These are phyloP conservation scores for Ciconia nigra DNA, from an alignment of 2,797 vertebrate genomes.

Conservation along the genomic window DNA sequence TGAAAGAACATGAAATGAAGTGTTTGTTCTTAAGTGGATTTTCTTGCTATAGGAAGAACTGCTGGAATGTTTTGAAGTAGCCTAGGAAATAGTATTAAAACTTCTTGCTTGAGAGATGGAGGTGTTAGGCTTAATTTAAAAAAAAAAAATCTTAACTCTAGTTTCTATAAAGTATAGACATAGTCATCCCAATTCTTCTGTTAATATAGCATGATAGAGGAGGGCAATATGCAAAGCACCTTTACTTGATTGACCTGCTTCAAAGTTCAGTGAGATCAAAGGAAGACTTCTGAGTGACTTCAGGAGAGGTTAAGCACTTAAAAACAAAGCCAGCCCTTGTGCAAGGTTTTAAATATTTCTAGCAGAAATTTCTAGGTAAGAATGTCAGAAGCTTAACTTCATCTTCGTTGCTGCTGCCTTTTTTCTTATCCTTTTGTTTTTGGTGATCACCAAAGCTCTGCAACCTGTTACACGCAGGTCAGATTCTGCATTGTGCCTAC, in stretches of 20 bases:
- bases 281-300: neutral
- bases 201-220: neutral
- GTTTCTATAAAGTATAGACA: neutral
- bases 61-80: neutral
- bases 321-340: neutral
- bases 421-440: neutral
- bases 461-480: neutral
- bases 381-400: neutral
- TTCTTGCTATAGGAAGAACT: neutral
- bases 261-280: neutral
- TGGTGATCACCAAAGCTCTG: neutral
- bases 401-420: neutral
- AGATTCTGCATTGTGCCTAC: neutral
- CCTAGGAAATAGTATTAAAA: neutral
- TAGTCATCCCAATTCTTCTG: neutral
- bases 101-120: neutral
- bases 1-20: neutral
- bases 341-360: neutral
- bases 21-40: neutral
- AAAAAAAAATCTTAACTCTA: neutral
- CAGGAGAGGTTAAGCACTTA: neutral
- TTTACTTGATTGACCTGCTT: neutral
- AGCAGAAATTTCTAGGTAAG: neutral
- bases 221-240: neutral
- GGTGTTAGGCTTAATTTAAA: neutral